phyloP scores from a whole-genome alignment of 2,797 vertebrate species.

The Notoglanidium macrostoma region DNA sequence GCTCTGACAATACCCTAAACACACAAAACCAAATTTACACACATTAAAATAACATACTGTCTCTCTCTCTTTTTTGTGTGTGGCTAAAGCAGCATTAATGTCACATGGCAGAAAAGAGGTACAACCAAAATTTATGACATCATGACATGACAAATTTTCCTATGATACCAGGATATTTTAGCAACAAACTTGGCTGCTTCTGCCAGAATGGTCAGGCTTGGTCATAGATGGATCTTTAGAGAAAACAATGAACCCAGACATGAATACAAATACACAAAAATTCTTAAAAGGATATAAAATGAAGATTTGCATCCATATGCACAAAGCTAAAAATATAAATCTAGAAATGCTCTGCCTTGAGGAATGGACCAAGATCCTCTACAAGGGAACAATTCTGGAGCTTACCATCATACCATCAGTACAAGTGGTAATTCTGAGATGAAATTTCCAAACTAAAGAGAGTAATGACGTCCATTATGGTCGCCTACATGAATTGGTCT shows the following conservation, averaged over 20 bases:
- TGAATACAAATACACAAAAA: not conserved
- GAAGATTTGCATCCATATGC: not conserved
- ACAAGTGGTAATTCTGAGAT: not conserved
- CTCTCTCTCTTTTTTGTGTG: not conserved
- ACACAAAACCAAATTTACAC: constrained; percentile 29
- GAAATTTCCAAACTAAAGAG: not conserved
- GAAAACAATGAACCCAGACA: not conserved
- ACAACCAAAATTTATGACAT: not conserved
- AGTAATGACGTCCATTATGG: not conserved
- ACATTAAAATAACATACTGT: not conserved
- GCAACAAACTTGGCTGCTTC: not conserved
- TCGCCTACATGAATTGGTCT: not conserved
- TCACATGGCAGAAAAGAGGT: not conserved
- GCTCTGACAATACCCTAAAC: constrained; percentile 93
- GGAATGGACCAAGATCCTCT: not conserved
- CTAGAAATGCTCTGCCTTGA: not conserved
- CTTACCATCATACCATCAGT: not conserved
- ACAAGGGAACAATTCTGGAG: not conserved
- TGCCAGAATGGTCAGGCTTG: not conserved
- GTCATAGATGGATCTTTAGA: not conserved
- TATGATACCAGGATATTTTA: not conserved
- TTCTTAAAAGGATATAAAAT: not conserved
- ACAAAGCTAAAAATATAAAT: not conserved
- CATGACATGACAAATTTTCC: not conserved
- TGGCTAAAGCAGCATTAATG: not conserved